Evolutionary conservation across 2,888 invertebrate species (phyloP), one percentile per base, ranked within the genome.

Genomic region (Apotomis betuletana): DNA sequence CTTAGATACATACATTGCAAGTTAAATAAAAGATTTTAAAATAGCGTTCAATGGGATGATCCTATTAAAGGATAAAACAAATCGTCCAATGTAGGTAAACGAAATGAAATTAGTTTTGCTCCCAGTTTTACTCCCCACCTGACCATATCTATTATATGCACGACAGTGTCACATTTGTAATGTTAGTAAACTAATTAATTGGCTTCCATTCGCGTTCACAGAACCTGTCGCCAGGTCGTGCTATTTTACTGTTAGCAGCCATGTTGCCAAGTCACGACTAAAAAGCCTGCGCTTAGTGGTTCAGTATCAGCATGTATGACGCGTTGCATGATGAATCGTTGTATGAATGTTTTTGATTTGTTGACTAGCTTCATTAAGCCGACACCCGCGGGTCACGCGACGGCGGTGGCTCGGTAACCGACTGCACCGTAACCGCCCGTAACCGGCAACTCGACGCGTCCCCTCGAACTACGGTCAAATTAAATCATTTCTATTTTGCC

Each of bases 401-500:
- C 75, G 76, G 73, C 77, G 73, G 76, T 77, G 76, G 76, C 78
- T 76, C 75, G 51, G 65, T n/a, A 57, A 41, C 15, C 41, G 65
- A 67, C 41, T 58, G 55, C 72, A 57, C 64, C 70, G 74, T 74
- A 75, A 74, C 74, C 70, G 59, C 55, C 41, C 67, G 62, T 64
- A 71, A 74, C 67, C 67, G 67, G 70, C 54, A 60, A 67, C 62
- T 57, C 51, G 9, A 69, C 67, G 41, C 55, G 64, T 60, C 67
- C 72, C 72, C 72, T 68, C 67, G 36, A 72, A 87, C 87, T 80
- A 78, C 82, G 80, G 81, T 82, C 79, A 87, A 91, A 91, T 91
- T 89, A 91, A 91, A 91, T 90, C 89, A 91, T 91, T 90, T 90
- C 89, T 87, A 87, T 88, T 90, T 88, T 80, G 86, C 81, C 79